Evolutionary conservation across 30 jellyfish, hydroid and myxozoan species (phyloP).

Genomic region (Turritopsis rubra): DNA sequence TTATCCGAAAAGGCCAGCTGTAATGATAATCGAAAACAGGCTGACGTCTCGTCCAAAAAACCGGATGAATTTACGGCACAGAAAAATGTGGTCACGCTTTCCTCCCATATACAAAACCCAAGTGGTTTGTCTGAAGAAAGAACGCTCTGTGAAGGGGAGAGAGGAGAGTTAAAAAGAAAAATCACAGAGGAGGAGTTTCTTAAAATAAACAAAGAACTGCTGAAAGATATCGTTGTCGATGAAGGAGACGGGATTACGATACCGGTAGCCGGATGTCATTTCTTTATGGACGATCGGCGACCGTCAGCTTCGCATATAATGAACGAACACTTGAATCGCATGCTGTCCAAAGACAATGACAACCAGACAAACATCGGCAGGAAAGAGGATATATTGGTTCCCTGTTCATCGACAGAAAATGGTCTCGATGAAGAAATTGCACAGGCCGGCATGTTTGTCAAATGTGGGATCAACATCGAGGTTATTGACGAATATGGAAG

Average conservation of each 20-base stretch:
- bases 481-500: neutral
- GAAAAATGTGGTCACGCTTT: neutral
- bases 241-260: neutral
- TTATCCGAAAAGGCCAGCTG: too few species aligned
- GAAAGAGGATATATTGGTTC: neutral
- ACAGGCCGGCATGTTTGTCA: neutral
- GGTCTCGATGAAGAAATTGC: neutral
- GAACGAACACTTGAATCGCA: neutral
- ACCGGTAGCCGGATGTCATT: neutral
- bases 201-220: neutral
- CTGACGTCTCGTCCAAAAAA: neutral
- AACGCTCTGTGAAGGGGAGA: too few species aligned
- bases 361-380: neutral
- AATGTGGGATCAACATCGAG: neutral
- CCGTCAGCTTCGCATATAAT: neutral
- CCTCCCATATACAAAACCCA: neutral
- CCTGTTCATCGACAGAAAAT: neutral
- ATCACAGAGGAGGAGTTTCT: neutral
- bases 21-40: neutral
- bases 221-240: neutral
- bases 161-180: neutral
- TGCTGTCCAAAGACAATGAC: neutral
- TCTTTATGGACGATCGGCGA: neutral
- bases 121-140: neutral
- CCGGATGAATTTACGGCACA: neutral